Conservation (phyloP, 2,797 vertebrate species). For the Gallirallus australis region DNA sequence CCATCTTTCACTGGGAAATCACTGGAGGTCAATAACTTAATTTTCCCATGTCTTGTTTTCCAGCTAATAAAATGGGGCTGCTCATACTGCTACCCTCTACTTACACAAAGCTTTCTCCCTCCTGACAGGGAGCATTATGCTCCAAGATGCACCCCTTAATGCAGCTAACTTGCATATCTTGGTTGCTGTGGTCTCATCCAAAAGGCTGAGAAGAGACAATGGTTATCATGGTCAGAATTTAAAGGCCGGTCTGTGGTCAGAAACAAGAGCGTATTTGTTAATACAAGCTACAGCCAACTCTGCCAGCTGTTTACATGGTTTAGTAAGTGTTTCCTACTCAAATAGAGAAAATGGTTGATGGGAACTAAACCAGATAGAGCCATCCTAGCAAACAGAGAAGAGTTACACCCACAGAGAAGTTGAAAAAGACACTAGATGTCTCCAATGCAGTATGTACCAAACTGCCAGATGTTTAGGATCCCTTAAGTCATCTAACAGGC, state of each 20-base stretch:
- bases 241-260: constrained; percentile 44
- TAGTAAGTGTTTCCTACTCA: constrained; percentile 31
- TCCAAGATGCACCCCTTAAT: neutral
- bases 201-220: constrained; percentile 6
- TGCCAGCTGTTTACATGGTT: constrained; percentile 62
- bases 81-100: neutral
- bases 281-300: neutral
- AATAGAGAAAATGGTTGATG: constrained; percentile 7
- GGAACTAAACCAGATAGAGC: neutral
- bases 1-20: neutral
- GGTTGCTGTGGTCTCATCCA: neutral
- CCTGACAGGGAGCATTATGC: accelerated
- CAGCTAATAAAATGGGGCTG: neutral
- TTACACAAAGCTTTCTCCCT: neutral
- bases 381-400: neutral
- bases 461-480: constrained; percentile 43
- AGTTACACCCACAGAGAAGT: neutral
- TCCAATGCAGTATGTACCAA: constrained; percentile 31
- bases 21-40: neutral
- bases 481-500: constrained; percentile 41
- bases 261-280: constrained; percentile 10
- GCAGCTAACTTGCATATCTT: neutral
- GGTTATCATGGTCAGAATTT: neutral
- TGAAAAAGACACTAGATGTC: constrained; percentile 47
- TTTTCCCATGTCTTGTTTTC: neutral